Conservation (phyloP, 2,113 vertebrate genomes). For the Nothobranchius kuhntae region DNA sequence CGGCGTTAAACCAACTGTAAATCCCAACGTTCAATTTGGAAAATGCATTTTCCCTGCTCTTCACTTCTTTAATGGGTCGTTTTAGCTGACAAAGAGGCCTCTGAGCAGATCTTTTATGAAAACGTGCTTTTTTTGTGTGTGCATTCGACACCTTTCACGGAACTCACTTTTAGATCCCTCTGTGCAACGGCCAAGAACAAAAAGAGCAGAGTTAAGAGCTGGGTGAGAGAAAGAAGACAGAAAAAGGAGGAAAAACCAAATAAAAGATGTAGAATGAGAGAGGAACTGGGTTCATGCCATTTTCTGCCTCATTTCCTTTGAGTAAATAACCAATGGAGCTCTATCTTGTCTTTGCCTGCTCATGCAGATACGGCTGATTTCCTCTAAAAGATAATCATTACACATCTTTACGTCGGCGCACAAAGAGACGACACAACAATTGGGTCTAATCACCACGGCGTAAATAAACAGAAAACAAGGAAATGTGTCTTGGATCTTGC, state of each 20-base stretch:
- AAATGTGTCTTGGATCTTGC: neutral
- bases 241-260: neutral
- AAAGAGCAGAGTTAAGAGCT: slow-evolving; percentile 33
- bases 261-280: slow-evolving; percentile 21
- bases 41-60: slow-evolving; percentile 93
- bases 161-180: slow-evolving; percentile 59
- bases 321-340: slow-evolving; percentile 60
- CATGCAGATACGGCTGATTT: slow-evolving; percentile 39
- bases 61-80: slow-evolving; percentile 92
- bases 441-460: neutral
- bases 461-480: neutral
- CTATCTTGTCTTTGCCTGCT: slow-evolving; percentile 43
- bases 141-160: slow-evolving; percentile 56
- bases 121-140: slow-evolving; percentile 40
- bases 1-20: slow-evolving; percentile 92
- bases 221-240: slow-evolving; percentile 18
- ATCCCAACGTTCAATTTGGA: slow-evolving; percentile 96
- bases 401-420: slow-evolving; percentile 17
- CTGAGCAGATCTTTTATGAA: slow-evolving; percentile 79
- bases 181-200: slow-evolving; percentile 36
- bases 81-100: slow-evolving; percentile 92
- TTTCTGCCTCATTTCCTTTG: slow-evolving; percentile 66
- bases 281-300: slow-evolving; percentile 47
- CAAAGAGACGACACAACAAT: slow-evolving; percentile 21
- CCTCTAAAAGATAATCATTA: slow-evolving; percentile 28